A percentile compares a stretch with the other conserved stretches of the same genome.
Conservation (phyloP, 2,113 vertebrate species). For the Mastomys natalensis region DNA sequence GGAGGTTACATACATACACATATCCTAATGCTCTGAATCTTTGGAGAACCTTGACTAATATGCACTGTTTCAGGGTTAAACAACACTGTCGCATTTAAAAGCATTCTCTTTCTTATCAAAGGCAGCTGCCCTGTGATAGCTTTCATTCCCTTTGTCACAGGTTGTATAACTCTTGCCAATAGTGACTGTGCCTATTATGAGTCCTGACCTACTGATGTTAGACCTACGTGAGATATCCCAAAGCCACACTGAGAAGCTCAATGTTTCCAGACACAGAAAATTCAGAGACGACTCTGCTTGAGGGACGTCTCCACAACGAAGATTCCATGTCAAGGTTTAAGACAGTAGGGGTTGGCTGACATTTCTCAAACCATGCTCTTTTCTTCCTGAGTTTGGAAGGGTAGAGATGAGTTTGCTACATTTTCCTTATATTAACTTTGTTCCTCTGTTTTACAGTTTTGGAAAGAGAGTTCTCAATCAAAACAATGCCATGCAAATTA, state of each 20-base stretch:
- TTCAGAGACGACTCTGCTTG: neutral
- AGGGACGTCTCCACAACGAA: neutral
- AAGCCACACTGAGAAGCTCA: neutral
- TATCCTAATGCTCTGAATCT: neutral
- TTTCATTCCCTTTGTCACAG: neutral
- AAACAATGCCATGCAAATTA: neutral
- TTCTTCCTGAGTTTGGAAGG: neutral
- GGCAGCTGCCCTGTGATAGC: neutral
- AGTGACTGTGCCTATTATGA: neutral
- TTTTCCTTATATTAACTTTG: neutral
- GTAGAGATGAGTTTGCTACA: neutral
- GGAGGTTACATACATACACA: neutral
- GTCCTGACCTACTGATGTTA: neutral
- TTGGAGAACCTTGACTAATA: neutral
- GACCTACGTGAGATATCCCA: neutral
- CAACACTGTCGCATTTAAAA: neutral
- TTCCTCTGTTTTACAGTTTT: conserved; percentile 32
- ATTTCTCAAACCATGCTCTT: neutral
- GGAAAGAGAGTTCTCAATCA: neutral
- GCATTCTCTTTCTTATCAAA: conserved; percentile 55
- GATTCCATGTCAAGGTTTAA: neutral
- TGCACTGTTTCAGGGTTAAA: conserved; percentile 19
- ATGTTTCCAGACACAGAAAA: neutral
- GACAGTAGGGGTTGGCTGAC: neutral
- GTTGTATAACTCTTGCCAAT: neutral